Conservation (phyloP, 2,113 vertebrate species). For the Halichoeres trimaculatus region DNA sequence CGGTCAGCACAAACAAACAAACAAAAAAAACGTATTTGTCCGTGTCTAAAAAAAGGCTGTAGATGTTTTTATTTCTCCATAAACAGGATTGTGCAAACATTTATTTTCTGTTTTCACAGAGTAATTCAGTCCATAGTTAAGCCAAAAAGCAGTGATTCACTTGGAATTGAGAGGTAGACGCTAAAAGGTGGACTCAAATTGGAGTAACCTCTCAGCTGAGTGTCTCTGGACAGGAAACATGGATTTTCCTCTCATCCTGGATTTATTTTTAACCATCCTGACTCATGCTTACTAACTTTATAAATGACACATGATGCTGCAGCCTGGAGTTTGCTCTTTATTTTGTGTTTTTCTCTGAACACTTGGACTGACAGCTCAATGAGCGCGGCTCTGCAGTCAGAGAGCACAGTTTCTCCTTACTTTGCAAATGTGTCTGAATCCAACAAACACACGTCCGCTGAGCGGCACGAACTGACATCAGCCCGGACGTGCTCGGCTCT, state of each 20-base stretch:
- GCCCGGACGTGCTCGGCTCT: neutral
- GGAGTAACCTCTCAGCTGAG: neutral
- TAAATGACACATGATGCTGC: constrained; percentile 1
- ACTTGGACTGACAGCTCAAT: constrained; percentile 5
- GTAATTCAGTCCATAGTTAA: neutral
- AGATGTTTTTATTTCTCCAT: neutral
- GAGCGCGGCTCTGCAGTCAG: neutral
- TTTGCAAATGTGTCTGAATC: constrained; percentile 34
- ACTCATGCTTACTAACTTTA: neutral
- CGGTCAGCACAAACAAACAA: too few relatives aligned
- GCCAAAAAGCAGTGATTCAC: neutral
- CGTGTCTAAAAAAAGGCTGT: neutral
- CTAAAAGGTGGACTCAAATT: neutral
- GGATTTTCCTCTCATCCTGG: neutral
- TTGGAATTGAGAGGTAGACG: neutral
- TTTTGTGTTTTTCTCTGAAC: neutral
- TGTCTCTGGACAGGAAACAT: neutral
- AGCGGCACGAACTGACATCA: neutral
- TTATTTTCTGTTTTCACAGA: too few relatives aligned
- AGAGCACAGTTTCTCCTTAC: constrained; percentile 22
- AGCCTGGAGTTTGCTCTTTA: neutral
- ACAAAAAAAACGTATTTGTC: too few relatives aligned
- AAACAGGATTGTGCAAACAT: too few relatives aligned
- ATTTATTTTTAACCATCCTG: neutral
- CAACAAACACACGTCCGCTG: neutral